These are phyloP conservation scores for Acanthopleura granulata DNA, from an alignment of 2,888 invertebrate species.

Conservation along the genomic window DNA sequence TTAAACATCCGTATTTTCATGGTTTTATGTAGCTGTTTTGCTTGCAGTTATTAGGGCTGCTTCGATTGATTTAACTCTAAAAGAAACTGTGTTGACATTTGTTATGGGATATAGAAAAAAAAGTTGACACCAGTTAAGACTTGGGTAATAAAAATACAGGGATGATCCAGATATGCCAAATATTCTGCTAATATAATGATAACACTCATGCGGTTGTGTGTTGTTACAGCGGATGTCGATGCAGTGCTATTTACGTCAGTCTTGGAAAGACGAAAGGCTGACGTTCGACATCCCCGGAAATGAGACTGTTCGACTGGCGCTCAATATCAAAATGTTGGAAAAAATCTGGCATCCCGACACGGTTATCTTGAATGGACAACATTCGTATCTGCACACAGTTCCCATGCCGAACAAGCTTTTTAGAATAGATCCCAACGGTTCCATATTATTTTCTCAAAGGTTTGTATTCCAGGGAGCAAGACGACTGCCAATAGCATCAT, in stretches of 20 bases:
- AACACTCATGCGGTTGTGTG: too few species aligned
- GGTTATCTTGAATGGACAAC: conserved; percentile 91
- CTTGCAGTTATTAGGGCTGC: too few species aligned
- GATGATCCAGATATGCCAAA: too few species aligned
- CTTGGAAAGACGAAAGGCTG: conserved; percentile 49
- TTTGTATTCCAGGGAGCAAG: conserved; percentile 59
- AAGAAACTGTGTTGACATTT: too few species aligned
- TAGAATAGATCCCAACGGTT: conserved; percentile 89
- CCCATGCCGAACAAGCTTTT: conserved; percentile 94
- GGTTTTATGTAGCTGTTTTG: too few species aligned
- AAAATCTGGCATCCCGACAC: conserved; percentile 65
- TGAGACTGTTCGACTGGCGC: conserved; percentile 42
- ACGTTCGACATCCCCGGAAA: conserved; percentile 44
- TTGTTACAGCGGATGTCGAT: conserved; percentile 34
- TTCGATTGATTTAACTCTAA: neutral
- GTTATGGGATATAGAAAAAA: too few species aligned
- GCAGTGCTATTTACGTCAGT: conserved; percentile 56
- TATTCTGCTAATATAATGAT: too few species aligned
- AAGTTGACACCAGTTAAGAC: too few species aligned
- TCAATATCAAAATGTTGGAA: conserved; percentile 58
- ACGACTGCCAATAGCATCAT: too few species aligned
- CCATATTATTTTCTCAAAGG: conserved; percentile 95
- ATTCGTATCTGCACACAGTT: conserved; percentile 94
- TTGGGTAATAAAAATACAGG: too few species aligned
- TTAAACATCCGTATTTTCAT: too few species aligned